Evolutionary conservation across 2,888 invertebrate genomes (phyloP).

Genomic region (Xestia c-nigrum): DNA sequence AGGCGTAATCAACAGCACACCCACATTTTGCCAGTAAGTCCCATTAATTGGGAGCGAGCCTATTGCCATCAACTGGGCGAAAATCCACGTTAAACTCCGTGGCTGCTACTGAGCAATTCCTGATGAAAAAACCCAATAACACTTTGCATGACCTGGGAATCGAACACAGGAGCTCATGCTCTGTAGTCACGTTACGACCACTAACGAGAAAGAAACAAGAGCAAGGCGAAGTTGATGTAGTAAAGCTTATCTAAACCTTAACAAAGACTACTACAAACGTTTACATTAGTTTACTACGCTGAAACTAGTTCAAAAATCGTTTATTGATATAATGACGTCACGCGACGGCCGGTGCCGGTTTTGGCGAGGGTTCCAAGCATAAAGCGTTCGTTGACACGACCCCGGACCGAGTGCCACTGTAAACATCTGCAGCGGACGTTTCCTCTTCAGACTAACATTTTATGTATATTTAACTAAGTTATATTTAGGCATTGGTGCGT

Average conservation of each 20-base stretch:
- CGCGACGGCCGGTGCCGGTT: constrained; percentile 51
- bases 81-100: not conserved
- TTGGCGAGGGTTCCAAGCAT: constrained; percentile 70
- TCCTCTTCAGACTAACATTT: constrained; percentile 31
- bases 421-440: constrained; percentile 61
- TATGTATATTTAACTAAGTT: constrained; percentile 23
- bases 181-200: no score
- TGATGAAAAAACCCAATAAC: no score
- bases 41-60: not conserved
- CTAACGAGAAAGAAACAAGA: no score
- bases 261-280: not conserved
- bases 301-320: constrained; percentile 40
- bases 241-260: not conserved
- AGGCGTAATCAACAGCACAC: no score
- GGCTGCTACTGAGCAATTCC: not conserved
- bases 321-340: constrained; percentile 60
- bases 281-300: constrained; percentile 11
- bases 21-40: no score
- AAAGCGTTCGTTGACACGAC: constrained; percentile 73
- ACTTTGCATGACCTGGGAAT: no score
- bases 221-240: not conserved
- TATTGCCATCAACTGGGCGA: not conserved
- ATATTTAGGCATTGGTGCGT: constrained; percentile 13
- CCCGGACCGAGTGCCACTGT: constrained; percentile 62
- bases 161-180: not conserved